These are phyloP conservation scores for Eilema caniola DNA, from an alignment of 2,888 invertebrate species.

Conservation along the genomic window DNA sequence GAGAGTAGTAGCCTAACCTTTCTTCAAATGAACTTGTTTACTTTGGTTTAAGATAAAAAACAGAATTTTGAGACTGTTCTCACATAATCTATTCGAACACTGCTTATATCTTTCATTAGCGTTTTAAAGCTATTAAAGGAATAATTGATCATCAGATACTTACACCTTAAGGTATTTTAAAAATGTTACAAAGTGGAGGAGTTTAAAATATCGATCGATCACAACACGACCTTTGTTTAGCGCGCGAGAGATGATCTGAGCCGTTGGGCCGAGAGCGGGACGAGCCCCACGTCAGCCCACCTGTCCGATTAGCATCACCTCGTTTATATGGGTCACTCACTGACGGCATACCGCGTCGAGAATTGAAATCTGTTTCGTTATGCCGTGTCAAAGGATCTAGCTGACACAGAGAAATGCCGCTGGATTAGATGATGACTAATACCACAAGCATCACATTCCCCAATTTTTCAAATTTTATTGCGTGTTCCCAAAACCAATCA, in stretches of 20 bases:
- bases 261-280: slow-evolving; percentile 51
- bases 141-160: slow-evolving; percentile 50
- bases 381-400: slow-evolving; percentile 79
- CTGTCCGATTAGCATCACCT: slow-evolving; percentile 86
- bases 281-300: slow-evolving; percentile 74
- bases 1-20: too few relatives aligned
- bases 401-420: slow-evolving; percentile 73
- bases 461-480: slow-evolving; percentile 61
- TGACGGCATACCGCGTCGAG: slow-evolving; percentile 73
- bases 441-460: slow-evolving; percentile 58
- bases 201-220: slow-evolving; percentile 71
- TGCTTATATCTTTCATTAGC: not conserved
- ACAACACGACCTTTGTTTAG: slow-evolving; percentile 65
- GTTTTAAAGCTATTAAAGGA: slow-evolving; percentile 23
- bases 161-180: slow-evolving; percentile 47
- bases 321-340: slow-evolving; percentile 79
- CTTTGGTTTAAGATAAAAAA: too few relatives aligned
- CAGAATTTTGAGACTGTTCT: too few relatives aligned
- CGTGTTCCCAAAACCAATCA: slow-evolving; percentile 79
- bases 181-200: slow-evolving; percentile 59
- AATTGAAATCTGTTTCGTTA: slow-evolving; percentile 85
- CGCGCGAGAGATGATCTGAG: slow-evolving; percentile 52
- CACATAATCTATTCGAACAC: not conserved
- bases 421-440: slow-evolving; percentile 80
- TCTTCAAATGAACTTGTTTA: too few relatives aligned